Percentiles rank a stretch among this genome's conserved stretches.
These are phyloP conservation scores for Allacma fusca DNA, from an alignment of 2,888 invertebrate genomes.

Conservation along the genomic window DNA sequence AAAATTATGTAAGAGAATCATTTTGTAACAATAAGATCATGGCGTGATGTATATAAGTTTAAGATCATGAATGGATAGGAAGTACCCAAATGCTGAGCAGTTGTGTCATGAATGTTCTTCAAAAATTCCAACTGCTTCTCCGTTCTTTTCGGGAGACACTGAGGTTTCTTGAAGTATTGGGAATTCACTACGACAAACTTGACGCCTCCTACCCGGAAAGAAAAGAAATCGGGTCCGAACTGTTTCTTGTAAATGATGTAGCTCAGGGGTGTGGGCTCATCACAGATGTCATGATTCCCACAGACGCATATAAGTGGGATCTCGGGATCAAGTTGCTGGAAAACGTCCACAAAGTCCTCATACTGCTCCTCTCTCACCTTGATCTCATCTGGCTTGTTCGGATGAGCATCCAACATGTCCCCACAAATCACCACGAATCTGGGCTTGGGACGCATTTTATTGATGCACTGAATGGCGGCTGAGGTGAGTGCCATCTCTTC, in stretches of 20 bases:
- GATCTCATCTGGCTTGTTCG: slow-evolving; percentile 61
- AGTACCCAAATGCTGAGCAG: slow-evolving; percentile 42
- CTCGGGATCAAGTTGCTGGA: slow-evolving; percentile 63
- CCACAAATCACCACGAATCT: slow-evolving; percentile 67
- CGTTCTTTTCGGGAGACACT: slow-evolving; percentile 60
- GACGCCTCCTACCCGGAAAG: slow-evolving; percentile 66
- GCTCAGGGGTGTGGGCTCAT: slow-evolving; percentile 64
- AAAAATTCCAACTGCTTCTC: slow-evolving; percentile 64
- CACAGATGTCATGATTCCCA: slow-evolving; percentile 68
- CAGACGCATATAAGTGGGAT: slow-evolving; percentile 67
- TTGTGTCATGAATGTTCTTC: slow-evolving; percentile 50
- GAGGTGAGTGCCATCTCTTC: slow-evolving; percentile 64
- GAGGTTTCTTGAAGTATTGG: slow-evolving; percentile 64
- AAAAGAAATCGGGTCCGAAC: slow-evolving; percentile 67
- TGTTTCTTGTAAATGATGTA: slow-evolving; percentile 62
- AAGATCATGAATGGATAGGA: too few species aligned
- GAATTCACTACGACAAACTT: slow-evolving; percentile 67
- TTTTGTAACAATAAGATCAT: slow-evolving; percentile 22
- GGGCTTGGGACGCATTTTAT: slow-evolving; percentile 65
- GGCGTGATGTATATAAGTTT: too few species aligned
- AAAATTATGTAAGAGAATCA: slow-evolving; percentile 3
- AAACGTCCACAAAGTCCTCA: slow-evolving; percentile 63
- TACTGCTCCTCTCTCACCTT: slow-evolving; percentile 62
- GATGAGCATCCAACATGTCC: slow-evolving; percentile 66
- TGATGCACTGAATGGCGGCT: slow-evolving; percentile 64